Evolutionary conservation across 2,113 vertebrate species (phyloP).

Genomic region (Callorhinus ursinus): DNA sequence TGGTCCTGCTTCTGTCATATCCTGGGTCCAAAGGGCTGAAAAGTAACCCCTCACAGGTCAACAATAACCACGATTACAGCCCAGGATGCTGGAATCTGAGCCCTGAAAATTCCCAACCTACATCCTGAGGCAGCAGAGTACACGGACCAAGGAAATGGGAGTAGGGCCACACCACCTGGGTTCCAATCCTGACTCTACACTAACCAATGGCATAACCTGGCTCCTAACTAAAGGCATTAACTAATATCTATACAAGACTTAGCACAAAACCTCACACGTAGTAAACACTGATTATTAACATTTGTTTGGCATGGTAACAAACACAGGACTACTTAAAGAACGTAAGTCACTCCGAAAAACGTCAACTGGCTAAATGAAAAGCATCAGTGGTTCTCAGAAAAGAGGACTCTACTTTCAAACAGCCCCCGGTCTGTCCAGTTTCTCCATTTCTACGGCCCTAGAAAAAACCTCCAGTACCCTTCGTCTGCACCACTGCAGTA

Average conservation of each 20-base stretch:
- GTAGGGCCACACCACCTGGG: background rate
- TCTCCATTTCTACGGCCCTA: background rate
- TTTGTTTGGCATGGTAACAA: background rate
- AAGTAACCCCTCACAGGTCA: background rate
- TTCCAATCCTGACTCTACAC: background rate
- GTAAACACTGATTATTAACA: background rate
- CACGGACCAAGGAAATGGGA: background rate
- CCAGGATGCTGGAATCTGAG: background rate
- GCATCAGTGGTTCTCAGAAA: background rate
- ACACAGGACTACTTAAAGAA: background rate
- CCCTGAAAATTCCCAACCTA: background rate
- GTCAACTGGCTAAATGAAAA: background rate
- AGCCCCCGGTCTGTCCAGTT: background rate
- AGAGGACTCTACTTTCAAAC: background rate
- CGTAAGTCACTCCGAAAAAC: background rate
- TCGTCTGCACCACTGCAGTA: rapidly evolving
- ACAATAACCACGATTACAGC: background rate
- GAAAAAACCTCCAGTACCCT: background rate
- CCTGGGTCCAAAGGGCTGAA: background rate
- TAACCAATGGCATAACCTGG: background rate
- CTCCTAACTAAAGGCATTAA: background rate
- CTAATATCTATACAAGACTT: too few relatives aligned
- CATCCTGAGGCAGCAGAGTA: background rate
- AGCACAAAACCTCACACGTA: background rate
- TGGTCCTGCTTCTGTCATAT: background rate